Base-by-base conservation (phyloP, 2,797 vertebrate genomes). In the Sebastes oblongus region DNA sequence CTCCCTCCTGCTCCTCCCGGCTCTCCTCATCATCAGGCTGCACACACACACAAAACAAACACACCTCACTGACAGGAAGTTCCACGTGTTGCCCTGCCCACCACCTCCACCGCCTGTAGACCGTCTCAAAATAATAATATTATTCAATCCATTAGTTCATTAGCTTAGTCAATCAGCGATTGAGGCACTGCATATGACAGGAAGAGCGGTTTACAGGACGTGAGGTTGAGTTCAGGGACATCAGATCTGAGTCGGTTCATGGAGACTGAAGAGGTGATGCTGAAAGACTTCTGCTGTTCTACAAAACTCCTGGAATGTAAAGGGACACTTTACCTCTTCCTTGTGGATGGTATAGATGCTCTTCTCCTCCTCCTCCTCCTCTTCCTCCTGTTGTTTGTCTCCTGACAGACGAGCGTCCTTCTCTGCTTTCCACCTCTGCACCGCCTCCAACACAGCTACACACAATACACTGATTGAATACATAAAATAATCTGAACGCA, bases 371-470 rank as follows among this genome's bases (percentile, higher is more conserved):
- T 98, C 61, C 18, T 93, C 94, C 18, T 93, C 94, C 16, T 96
- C 97, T 13, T 96, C 92, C 4, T 95, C 66, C 20, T 6, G 95
- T 2, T 73, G 82, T 1, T 80, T 93, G 30, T 95, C 96, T 29
- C 96, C 97, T 0, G 79, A 76, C 5, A 97, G 90, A 5, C 93
- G 93, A 3, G 95, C 95, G 72, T 97, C 97, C 54, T 89, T 96
- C 69, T 98, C 98, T 2, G 89, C 80, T 81, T 91, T 98, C 98
- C 98, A 99, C 77, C 95, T 98, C 84, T 97, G 96, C 24, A 97
- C 94, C 0, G 96, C 96, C 77, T 97, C 95, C 20, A 91, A 72
- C 82, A 98, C 94, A 32, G 95, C 98, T 99, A 9, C 39, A 82
- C 24, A 62, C 20, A 24, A 3, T 2, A 59, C 25, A 59, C 25